Evolutionary conservation across 2,113 vertebrate species (phyloP), one percentile per base, ranked within the genome.

Genomic region (Zosterops japonicus): DNA sequence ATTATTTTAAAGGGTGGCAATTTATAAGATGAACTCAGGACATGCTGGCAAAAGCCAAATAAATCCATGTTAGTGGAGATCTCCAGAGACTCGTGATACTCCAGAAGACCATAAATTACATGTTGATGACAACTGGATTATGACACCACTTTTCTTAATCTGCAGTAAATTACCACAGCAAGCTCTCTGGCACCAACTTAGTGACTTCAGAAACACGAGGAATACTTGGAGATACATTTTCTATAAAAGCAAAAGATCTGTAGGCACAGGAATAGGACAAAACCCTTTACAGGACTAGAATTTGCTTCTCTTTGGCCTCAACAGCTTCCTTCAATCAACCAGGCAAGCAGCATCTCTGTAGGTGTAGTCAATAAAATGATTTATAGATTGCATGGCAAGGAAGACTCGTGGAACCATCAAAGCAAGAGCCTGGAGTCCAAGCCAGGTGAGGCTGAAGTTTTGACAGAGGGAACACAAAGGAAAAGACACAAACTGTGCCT

Each of bases 21-120:
- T 83, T 83, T 36, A 44, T 70, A 63, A 59, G 60, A 92, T 91
- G 69, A 95, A 94, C 89, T 96, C 89, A 84, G 83, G 69, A 71
- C 36, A 46, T 49, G 80, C 49, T 67, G 49, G 56, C 68, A 84
- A 82, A 19, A 87, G 79, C 85, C 68, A 93, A 88, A 91, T 70
- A 93, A 94, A 96, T 90, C 64, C 83, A 14, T 5, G 22, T n/a
- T n/a, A 89, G 52, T 31, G 44, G 78, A 92, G 79, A 64, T 81
- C 94, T 78, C 87, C 60, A 75, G 89, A 78, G 64, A 63, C 64
- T 78, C 41, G 7, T 20, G 12, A 49, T 60, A 50, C 31, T 75
- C n/a, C 50, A 44, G 20, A 81, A 29, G 35, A 52, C 49, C 71
- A 70, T 70, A 82, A 89, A 91, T 75, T 16, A 75, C 24, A 22